Base-by-base conservation (phyloP, 2,113 vertebrate genomes). In the Nothobranchius kuhntae region DNA sequence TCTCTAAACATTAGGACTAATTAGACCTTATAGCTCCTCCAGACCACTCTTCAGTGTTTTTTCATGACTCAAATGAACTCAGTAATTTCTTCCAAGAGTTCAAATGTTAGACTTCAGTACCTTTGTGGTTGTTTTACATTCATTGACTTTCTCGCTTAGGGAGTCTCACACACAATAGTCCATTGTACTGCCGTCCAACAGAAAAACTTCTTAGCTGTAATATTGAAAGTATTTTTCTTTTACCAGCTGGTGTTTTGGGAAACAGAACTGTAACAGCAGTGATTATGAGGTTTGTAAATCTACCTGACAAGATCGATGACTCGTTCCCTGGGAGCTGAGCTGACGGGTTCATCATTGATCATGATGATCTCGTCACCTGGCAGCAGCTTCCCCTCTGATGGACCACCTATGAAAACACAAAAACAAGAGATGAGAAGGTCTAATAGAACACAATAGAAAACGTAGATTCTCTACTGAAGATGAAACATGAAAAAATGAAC, bases 251-350 rank as follows among this genome's bases (percentile, higher is more conserved):
- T 17, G 1, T 10, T 40, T 17, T 4, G 9, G 36, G 35, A 17
- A 36, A 55, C 3, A 14, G 44, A 44, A 61, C 24, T 3, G 24
- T 42, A 3, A 12, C 38, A 71, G 42, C 30, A 53, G 3, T 21
- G 36, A 44, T 30, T 46, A 12, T 1, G 9, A 21, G 3, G 9
- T 42, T 13, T 46, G 13, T 53, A 66, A 7, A 13, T 73, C 57
- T 93, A 98, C 97, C 97, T 98, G 92, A 99, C 97, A 79, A 99
- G 95, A 91, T 99, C 97, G 61, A 99, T 99, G 93, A 99, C 97
- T 87, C 96, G 92, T 81, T 99, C 96, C 87, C 96, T 94, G 13
- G 96, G 96, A 80, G 96, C 96, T 11, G 94, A 94, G 58, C 95
- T 94, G 88, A 98, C 96, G 2, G 95, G 91, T 74, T 99, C 96